Base-by-base conservation (phyloP, 1,140 invertebrate species). In the Saccostrea glomerata region DNA sequence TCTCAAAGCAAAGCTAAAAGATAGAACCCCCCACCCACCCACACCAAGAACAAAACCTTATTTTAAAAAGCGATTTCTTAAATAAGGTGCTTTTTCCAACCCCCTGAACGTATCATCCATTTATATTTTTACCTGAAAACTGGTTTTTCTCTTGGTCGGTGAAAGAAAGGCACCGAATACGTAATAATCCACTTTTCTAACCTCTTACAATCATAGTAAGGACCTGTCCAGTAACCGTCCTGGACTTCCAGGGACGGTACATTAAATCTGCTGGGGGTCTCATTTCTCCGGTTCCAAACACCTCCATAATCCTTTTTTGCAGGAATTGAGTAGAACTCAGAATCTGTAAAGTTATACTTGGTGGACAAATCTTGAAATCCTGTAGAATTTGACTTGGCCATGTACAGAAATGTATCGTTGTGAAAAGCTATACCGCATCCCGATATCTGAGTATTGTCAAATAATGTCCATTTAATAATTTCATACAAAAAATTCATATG, bases 371-470 rank as follows among this genome's bases (percentile, higher is more conserved):
- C 56, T 88, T 88, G 86, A 89, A 90, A 83, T 86, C 66, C 36
- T 56, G 86, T 85, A 77, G 82, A 63, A 11, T 82, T 40, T 23
- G 89, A 70, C 70, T 91, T 87, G 17, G 73, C 11, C 86, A 90
- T 55, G 60, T 89, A 91, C 9, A 73, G 87, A 73, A 82, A 86
- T 58, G 85, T 60, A 66, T 88, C 84, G 84, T 85, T 82, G 83
- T 88, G 86, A 85, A 92, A 92, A 9, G 89, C 91, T 60, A 92
- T 92, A 15, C 90, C 92, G 30, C 90, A 89, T 36, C 91, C 92
- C 30, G 55, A 85, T 23, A 92, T 88, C 36, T 88, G 86, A 15
- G 86, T 63, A 36, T 92, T 90, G 63, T 89, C 86, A 82, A 92
- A 89, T 13, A 91, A 90, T 36, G 89, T 85, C 5, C 87, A 91